Evolutionary conservation across 2,888 invertebrate genomes (phyloP), one percentile per base, ranked within the genome.

Genomic region (Dioctria rufipes): DNA sequence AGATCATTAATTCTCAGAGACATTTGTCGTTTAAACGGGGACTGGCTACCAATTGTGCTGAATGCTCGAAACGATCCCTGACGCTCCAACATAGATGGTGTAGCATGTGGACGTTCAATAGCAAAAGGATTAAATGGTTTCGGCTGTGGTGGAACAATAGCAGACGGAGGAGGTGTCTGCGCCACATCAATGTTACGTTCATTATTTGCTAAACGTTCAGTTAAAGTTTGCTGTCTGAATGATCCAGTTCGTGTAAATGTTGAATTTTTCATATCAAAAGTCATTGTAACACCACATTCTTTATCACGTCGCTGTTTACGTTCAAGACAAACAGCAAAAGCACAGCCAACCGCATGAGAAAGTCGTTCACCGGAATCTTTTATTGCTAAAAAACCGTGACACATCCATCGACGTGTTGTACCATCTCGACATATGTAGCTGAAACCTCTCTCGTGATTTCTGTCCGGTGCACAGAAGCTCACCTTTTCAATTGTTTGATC

Each of bases 401-500:
- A 99, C 98, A 99, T 98, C 99, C 99, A 99, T 25, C 99, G 93
- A 5, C 98, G 92, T 0, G 99, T 98, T 11, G 99, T 98, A 81
- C 99, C 99, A 89, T 99, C 99, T 81, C 99, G 93, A 88, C 99
- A 99, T 84, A 99, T 99, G 90, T 99, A 99, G 83, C 99, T 98
- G 90, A 84, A 99, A 37, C 99, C 99, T 84, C 97, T 94, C 86
- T 99, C 98, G 87, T 98, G 97, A 89, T 97, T 98, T 82, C 99
- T 93, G 89, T 99, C 99, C 2, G 99, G 99, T 5, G 99, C 99
- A 90, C 99, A 99, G 90, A 99, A 99, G n/a, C 99, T 99, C 3
- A 99, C 99, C 90, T 99, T 99, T 90, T 99, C 99, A 83, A 99
- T 99, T 40, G 99, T 99, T 90, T 99, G 99, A 90, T 99, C 99